Base-by-base conservation (phyloP, 1,140 invertebrate species). In the Eurosta solidaginis region DNA sequence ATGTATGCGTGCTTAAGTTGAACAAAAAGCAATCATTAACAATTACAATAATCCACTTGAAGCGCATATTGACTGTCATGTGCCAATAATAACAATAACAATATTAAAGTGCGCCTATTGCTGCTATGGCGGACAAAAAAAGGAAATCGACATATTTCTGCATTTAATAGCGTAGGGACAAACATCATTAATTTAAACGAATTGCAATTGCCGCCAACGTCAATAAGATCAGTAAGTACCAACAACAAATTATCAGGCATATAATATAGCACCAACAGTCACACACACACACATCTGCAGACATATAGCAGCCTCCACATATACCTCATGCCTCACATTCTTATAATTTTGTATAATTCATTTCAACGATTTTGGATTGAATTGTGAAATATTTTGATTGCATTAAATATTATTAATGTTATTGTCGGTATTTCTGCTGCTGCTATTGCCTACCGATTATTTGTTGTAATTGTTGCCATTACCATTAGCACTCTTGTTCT, bases 331-430 rank as follows among this genome's bases (percentile, higher is more conserved):
- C 12, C 63, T 73, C 68, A 36, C 74, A 14, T 49, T 2, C 54
- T 45, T 17, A 40, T 22, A 42, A 59, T 49, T 59, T 74, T 75
- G 36, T 76, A 77, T 59, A n/a, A n/a, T 54, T 73, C 76, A 44
- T 73, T 79, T 59, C 59, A 27, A 20, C 80, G 79, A 82, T 83
- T 84, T 83, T 22, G 27, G n/a, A 68, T 68, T 68, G 59, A 68
- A 68, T 68, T 68, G 59, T 68, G 59, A 68, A 40, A 68, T 68
- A 68, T 68, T 82, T 85, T 83, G 82, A 81, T 83, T 85, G 85
- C 85, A 85, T 84, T 84, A 85, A 84, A 85, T 84, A 81, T 82
- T 68, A 42, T 68, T 68, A 68, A 22, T 68, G 59, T 68, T 68
- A 68, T 68, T 68, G 40, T 42, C 40, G 7, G 40, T 68, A 33